phyloP scores from a whole-genome alignment of 2,113 vertebrate species.

The Gasterosteus nipponicus region DNA sequence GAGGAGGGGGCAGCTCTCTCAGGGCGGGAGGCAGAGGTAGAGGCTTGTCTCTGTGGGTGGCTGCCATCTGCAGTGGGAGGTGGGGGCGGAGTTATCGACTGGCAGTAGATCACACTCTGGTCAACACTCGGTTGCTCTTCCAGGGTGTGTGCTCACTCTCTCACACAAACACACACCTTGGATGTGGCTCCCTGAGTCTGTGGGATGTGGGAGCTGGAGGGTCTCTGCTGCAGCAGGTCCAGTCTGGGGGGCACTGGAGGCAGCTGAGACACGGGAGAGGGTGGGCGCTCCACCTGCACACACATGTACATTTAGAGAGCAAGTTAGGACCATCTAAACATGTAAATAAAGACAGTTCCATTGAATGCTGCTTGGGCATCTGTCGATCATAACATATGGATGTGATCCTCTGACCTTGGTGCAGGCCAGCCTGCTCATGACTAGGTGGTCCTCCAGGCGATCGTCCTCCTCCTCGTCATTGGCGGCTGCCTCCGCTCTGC shows the following conservation, averaged over 20 bases:
- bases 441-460: conserved; percentile 91
- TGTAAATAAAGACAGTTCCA: neutral
- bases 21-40: conserved; percentile 91
- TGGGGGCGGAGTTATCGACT: neutral
- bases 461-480: conserved; percentile 95
- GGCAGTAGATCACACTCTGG: neutral
- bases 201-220: conserved; percentile 76
- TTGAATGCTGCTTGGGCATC: neutral
- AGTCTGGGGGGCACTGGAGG: conserved; percentile 94
- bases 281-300: conserved; percentile 90
- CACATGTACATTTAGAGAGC: conserved; percentile 4
- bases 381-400: neutral
- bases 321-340: neutral
- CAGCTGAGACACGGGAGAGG: conserved; percentile 91
- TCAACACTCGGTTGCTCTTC: neutral
- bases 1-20: conserved; percentile 91
- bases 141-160: neutral
- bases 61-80: conserved; percentile 75
- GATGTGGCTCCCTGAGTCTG: conserved; percentile 85
- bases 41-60: conserved; percentile 95
- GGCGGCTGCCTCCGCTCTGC: conserved; percentile 86
- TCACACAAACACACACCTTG: conserved; percentile 80
- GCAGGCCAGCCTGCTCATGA: conserved; percentile 94
- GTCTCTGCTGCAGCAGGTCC: conserved; percentile 90
- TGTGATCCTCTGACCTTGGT: conserved; percentile 82